Evolutionary conservation across 2,113 vertebrate species (phyloP).

Genomic region (Leptodactylus fuscus): DNA sequence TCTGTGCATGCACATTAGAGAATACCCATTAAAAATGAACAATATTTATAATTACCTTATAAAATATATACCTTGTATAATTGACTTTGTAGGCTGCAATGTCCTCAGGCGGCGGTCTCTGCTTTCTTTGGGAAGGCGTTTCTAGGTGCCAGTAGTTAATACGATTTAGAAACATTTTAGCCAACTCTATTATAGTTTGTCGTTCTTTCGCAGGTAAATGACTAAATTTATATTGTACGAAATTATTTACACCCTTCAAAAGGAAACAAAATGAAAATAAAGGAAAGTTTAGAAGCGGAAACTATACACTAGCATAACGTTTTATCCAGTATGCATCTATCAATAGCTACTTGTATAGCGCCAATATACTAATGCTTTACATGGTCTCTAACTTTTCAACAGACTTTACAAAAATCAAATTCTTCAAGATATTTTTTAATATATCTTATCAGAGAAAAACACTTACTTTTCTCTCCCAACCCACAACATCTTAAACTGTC

Average conservation of each 20-base stretch:
- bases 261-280: background rate
- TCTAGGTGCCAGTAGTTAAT: constrained; percentile 99
- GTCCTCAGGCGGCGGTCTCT: constrained; percentile 88
- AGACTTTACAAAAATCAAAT: too few relatives aligned
- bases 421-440: too few relatives aligned
- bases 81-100: constrained; percentile 93
- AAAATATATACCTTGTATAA: constrained; percentile 88
- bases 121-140: constrained; percentile 90
- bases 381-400: too few relatives aligned
- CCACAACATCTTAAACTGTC: too few relatives aligned
- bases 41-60: background rate
- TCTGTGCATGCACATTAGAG: background rate
- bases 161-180: constrained; percentile 98
- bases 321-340: background rate
- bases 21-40: background rate
- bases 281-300: background rate
- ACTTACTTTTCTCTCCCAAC: too few relatives aligned
- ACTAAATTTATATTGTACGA: constrained; percentile 99
- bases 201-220: constrained; percentile 95
- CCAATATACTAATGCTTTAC: too few relatives aligned
- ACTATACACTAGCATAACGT: background rate
- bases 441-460: too few relatives aligned
- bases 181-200: constrained; percentile 93
- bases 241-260: constrained; percentile 96
- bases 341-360: too few relatives aligned